These are phyloP conservation scores for Cheiracanthium punctorium DNA, from an alignment of 2,888 invertebrate genomes.

Conservation along the genomic window DNA sequence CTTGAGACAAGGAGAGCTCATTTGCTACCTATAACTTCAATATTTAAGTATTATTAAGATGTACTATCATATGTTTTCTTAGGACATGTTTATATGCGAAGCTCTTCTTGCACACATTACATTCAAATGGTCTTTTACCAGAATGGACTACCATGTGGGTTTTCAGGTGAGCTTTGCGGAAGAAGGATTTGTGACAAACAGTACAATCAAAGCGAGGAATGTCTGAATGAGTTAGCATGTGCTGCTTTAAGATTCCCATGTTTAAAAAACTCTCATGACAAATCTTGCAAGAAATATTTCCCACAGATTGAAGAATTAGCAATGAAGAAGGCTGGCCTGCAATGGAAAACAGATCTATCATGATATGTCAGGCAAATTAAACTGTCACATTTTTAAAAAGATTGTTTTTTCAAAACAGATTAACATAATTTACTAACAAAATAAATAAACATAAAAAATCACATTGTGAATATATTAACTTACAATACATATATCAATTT, in stretches of 20 bases:
- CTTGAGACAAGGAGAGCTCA: no score
- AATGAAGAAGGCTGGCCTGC: no score
- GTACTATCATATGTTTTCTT: neutral
- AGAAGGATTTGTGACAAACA: neutral
- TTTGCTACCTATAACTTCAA: no score
- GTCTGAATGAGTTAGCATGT: neutral
- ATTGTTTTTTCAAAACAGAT: neutral
- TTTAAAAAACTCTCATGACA: neutral
- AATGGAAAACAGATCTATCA: no score
- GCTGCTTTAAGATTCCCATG: neutral
- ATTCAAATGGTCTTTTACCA: constrained; percentile 1
- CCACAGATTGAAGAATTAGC: no score
- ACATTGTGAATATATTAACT: no score
- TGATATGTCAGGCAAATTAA: neutral
- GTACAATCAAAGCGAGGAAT: no score
- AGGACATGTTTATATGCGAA: constrained; percentile 22
- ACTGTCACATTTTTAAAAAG: neutral
- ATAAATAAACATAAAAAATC: no score
- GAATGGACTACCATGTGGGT: constrained; percentile 6
- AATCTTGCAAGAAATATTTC: neutral
- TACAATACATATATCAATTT: no score
- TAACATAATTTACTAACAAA: no score
- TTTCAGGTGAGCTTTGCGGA: neutral
- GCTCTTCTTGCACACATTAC: neutral
- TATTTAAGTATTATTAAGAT: neutral